phyloP scores from a whole-genome alignment of 2,113 vertebrate genomes.

The Steatornis caripensis region DNA sequence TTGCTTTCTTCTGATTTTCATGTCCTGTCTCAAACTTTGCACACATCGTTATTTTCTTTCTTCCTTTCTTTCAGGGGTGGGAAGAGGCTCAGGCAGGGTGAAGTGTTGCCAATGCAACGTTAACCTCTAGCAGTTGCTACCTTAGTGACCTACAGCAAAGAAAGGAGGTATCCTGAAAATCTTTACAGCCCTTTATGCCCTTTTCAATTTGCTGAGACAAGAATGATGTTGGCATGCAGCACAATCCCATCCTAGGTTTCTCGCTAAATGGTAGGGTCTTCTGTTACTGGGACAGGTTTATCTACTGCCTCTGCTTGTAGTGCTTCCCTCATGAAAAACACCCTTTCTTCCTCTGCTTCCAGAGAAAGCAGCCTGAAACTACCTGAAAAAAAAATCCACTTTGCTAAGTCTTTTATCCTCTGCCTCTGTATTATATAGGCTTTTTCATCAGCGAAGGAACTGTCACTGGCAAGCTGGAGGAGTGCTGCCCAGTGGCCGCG shows the following conservation, averaged over 20 bases:
- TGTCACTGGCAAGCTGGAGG: background rate
- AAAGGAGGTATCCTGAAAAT: slow-evolving; percentile 17
- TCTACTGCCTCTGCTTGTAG: background rate
- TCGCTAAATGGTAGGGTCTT: slow-evolving; percentile 4
- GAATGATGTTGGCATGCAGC: slow-evolving; percentile 15
- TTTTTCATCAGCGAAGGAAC: slow-evolving; percentile 11
- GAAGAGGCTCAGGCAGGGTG: background rate
- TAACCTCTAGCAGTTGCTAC: slow-evolving; percentile 31
- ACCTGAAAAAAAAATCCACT: background rate
- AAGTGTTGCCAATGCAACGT: background rate
- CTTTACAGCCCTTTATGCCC: slow-evolving; percentile 34
- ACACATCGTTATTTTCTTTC: background rate
- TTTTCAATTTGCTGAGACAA: slow-evolving; percentile 57
- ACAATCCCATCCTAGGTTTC: background rate
- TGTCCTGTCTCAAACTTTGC: background rate
- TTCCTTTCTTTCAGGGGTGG: background rate
- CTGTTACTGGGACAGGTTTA: slow-evolving; percentile 44
- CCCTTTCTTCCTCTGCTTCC: background rate
- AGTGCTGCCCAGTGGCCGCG: background rate
- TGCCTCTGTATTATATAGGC: background rate
- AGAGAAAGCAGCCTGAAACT: slow-evolving; percentile 13
- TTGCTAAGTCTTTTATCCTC: background rate
- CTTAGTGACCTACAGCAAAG: slow-evolving; percentile 26
- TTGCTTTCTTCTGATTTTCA: background rate
- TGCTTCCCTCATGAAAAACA: background rate